Base-by-base conservation (phyloP, 1,140 invertebrate species). In the Sinella curviseta region DNA sequence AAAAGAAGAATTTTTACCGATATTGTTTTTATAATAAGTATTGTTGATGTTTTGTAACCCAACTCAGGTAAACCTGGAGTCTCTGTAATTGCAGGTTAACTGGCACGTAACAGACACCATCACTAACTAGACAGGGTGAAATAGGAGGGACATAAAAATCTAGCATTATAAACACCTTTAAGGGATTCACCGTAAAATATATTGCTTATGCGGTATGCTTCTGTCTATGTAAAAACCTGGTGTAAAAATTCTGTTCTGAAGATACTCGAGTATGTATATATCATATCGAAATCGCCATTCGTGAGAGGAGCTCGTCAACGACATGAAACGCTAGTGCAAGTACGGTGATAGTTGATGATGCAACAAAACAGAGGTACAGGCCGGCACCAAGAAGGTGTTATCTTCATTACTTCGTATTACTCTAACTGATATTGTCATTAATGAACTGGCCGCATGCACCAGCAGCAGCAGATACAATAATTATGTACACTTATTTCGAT, bases 101-200 rank as follows among this genome's bases (percentile, higher is more conserved):
- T 24, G 24, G 28, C 65, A 70, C 65, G 65, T 33, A 70, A 14
- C 26, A 70, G 31, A 30, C 65, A 70, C 2, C 2, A 70, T 17
- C 8, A 70, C 65, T 70, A 70, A 33, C 57, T 65, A 70, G 30
- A 70, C 65, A 70, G 65, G 2, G 31, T 70, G 8, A 33, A 70
- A 2, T 17, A 14, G 31, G 65, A 33, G n/a, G 65, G 65, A 3
- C 31, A 30, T 2, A 14, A 60, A 60, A 17, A 60, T 60, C 3
- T n/a, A 60, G 24, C 12, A 26, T 60, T 14, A 70, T 31, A 33
- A 70, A 70, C 65, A 70, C 28, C 31, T 70, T 14, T 33, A 70
- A 30, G 31, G 57, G 57, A 60, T 60, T 26, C 57, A 14, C 24
- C 39, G 39, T 48, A 48, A 48, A 48, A n/a, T n/a, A n/a, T n/a